Conservation (phyloP, 2,797 vertebrate genomes). For the Odontamblyopus rebecca region DNA sequence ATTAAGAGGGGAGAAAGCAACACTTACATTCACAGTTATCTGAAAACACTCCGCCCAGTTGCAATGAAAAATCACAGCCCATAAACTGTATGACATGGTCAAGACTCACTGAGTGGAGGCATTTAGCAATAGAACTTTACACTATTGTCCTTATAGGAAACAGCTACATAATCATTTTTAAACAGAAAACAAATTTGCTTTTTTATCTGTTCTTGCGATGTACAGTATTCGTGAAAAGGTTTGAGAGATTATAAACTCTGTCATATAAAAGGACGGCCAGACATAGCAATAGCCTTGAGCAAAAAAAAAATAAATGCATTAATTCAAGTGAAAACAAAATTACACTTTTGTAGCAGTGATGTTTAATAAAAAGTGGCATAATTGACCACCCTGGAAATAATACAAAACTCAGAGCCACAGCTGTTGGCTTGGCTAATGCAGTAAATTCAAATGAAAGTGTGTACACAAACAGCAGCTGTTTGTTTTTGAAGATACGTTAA, state of each 20-base stretch:
- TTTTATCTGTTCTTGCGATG: not conserved
- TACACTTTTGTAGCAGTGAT: not conserved
- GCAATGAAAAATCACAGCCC: not conserved
- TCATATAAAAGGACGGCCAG: not conserved
- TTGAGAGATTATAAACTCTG: not conserved
- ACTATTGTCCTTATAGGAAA: not conserved
- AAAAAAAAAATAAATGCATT: not conserved
- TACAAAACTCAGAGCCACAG: not conserved
- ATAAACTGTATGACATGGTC: not conserved
- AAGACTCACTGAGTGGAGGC: not conserved
- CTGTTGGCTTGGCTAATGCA: not conserved
- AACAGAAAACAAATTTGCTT: not conserved
- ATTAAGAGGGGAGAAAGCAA: conserved; percentile 19
- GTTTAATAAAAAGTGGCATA: not conserved
- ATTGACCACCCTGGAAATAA: not conserved
- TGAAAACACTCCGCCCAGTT: not conserved
- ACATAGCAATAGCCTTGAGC: not conserved
- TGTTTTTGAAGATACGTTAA: conserved; percentile 21
- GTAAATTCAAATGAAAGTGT: not conserved
- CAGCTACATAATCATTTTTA: not conserved
- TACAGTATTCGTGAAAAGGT: not conserved
- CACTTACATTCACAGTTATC: no score
- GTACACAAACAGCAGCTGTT: conserved; percentile 11
- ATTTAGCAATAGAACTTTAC: not conserved
- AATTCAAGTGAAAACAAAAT: not conserved